Base-by-base conservation (phyloP, 2,113 vertebrate species). In the Sinocyclocheilus rhinocerous region DNA sequence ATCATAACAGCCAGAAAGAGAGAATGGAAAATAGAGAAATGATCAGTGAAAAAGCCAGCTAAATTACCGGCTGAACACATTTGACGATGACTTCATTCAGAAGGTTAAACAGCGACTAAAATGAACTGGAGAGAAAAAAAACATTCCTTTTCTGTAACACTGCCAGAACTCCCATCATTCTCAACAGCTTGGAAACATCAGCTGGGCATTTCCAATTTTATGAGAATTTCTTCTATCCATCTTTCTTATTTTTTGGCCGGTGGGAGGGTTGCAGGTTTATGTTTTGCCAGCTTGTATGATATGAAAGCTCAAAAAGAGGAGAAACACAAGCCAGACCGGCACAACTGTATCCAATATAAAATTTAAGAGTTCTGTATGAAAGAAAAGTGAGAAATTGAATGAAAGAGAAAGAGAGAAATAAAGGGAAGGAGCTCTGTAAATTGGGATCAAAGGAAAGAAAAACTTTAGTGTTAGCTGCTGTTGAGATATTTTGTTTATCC, bases 141-240 rank as follows among this genome's bases (percentile, higher is more conserved):
- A 48, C 2, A 24, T 81, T 81, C 36, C 12, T 61, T 61, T 61
- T 65, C 59, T 0, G 6, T 39, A 67, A 50, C 61, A 33, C 59
- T 48, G 24, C 63, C 33, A 57, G 36, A 67, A 69, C 63, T 61
- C 76, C 11, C 77, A 39, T 57, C 67, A 87, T 33, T 57, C 33
- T 61, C 65, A 73, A 45, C 88, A 86, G 76, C 76, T 81, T 84
- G 85, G 79, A 86, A 86, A 75, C 85, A 89, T 86, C 88, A 76
- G 76, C 65, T 18, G 81, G 86, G 80, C 50, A 87, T 75, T 84
- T 79, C 36, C 70, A 84, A 76, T 59, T 48, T 84, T 84, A 81
- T 81, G 48, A 75, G 22, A 79, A 63, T 77, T 50, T 63, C 72
- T 83, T 83, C 20, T 61, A 45, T 84, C 82, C 11, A 36, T 72